Evolutionary conservation across 2,888 invertebrate genomes (phyloP).

Genomic region (Pseudococcus jackbeardsleyi): DNA sequence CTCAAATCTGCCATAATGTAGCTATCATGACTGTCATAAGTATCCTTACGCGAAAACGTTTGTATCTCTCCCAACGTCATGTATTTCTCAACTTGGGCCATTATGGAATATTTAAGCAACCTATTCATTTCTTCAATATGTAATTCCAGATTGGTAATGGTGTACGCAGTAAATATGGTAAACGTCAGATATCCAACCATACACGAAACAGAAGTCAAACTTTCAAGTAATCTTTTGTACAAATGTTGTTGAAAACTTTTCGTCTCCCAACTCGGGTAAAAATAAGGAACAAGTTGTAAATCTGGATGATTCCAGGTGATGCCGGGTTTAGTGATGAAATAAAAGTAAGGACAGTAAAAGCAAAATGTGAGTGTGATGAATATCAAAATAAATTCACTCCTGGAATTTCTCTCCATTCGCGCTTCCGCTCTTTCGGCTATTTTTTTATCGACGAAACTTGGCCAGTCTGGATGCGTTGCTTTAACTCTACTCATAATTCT

Average conservation of each 20-base stretch:
- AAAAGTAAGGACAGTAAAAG: neutral
- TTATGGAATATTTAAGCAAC: neutral
- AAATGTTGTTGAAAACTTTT: neutral
- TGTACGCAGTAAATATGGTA: neutral
- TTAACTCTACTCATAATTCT: neutral
- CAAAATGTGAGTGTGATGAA: neutral
- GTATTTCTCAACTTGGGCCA: neutral
- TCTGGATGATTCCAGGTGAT: neutral
- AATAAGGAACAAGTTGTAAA: slow-evolving; percentile 12
- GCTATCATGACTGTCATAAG: neutral
- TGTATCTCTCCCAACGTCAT: neutral
- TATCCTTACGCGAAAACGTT: neutral
- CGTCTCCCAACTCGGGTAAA: neutral
- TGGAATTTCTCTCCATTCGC: neutral
- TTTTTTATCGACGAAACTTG: neutral
- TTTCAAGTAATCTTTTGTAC: neutral
- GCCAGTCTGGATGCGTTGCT: neutral
- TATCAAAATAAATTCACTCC: neutral
- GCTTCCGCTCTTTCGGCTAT: neutral
- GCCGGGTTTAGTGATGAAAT: slow-evolving; percentile 1
- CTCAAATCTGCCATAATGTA: neutral
- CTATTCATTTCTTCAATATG: slow-evolving; percentile 1
- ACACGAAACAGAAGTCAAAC: neutral
- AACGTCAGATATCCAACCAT: neutral
- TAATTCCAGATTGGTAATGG: neutral